phyloP scores from a whole-genome alignment of 2,797 vertebrate genomes.

The Muraenolepis orangiensis region DNA sequence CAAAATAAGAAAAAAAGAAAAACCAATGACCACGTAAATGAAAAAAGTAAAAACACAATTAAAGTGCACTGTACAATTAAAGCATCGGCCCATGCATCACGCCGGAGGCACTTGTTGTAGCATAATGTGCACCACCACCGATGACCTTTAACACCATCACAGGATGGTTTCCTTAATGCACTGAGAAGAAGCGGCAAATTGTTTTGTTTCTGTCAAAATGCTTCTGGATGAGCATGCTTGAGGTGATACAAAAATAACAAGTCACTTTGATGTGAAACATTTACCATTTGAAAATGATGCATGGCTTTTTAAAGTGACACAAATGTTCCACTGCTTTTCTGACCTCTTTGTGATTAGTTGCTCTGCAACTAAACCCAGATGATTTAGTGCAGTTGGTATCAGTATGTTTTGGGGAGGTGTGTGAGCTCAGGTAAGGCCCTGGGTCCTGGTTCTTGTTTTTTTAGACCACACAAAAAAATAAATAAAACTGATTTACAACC shows the following conservation, averaged over 20 bases:
- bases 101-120: neutral
- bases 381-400: neutral
- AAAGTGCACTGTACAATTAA: neutral
- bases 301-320: neutral
- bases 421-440: neutral
- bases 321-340: neutral
- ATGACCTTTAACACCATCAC: neutral
- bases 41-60: neutral
- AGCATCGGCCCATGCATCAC: neutral
- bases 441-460: neutral
- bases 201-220: neutral
- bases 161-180: neutral
- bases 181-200: neutral
- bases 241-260: too few species aligned
- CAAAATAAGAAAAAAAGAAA: neutral
- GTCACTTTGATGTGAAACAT: too few species aligned
- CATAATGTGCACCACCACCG: neutral
- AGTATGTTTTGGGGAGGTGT: neutral
- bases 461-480: too few species aligned
- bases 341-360: conserved; percentile 1
- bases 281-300: too few species aligned
- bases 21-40: neutral
- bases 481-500: too few species aligned
- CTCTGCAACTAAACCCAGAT: neutral
- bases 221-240: too few species aligned